Evolutionary conservation across 2,888 invertebrate genomes (phyloP).

Genomic region (Agelastica alni): DNA sequence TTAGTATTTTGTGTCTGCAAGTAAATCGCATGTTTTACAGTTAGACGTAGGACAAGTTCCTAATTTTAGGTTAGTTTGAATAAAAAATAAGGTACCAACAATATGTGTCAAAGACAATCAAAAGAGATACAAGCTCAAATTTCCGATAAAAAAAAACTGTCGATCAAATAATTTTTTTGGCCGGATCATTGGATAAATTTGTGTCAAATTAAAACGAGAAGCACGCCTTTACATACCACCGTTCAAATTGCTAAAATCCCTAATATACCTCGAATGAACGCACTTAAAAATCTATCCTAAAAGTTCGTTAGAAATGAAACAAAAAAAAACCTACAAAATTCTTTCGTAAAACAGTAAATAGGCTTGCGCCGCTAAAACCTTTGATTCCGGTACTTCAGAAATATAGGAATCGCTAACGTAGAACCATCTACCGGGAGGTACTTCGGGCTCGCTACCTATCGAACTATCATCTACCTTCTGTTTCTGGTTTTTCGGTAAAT

Average conservation of each 20-base stretch:
- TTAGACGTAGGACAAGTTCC: too few relatives aligned
- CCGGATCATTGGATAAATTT: too few relatives aligned
- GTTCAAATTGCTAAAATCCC: not conserved
- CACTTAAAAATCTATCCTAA: not conserved
- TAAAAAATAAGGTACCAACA: too few relatives aligned
- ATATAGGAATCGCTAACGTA: constrained; percentile 91
- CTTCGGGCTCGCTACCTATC: constrained; percentile 51
- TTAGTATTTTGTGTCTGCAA: too few relatives aligned
- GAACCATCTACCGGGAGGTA: constrained; percentile 85
- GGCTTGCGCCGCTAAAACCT: constrained; percentile 85
- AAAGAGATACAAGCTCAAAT: too few relatives aligned
- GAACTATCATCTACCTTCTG: constrained; percentile 54
- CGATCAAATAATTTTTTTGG: too few relatives aligned
- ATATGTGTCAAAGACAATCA: too few relatives aligned
- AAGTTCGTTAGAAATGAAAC: not conserved
- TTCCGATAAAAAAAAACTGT: too few relatives aligned
- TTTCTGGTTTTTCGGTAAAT: constrained; percentile 62
- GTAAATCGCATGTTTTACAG: too few relatives aligned
- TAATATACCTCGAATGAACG: not conserved
- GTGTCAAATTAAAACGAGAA: not conserved
- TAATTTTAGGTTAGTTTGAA: too few relatives aligned
- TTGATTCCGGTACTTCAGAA: constrained; percentile 75
- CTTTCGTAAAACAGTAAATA: constrained; percentile 97
- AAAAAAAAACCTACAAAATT: constrained; percentile 66
- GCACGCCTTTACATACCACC: too few relatives aligned